Base-by-base conservation (phyloP, 2,113 vertebrate genomes). In the Orcinus orca region DNA sequence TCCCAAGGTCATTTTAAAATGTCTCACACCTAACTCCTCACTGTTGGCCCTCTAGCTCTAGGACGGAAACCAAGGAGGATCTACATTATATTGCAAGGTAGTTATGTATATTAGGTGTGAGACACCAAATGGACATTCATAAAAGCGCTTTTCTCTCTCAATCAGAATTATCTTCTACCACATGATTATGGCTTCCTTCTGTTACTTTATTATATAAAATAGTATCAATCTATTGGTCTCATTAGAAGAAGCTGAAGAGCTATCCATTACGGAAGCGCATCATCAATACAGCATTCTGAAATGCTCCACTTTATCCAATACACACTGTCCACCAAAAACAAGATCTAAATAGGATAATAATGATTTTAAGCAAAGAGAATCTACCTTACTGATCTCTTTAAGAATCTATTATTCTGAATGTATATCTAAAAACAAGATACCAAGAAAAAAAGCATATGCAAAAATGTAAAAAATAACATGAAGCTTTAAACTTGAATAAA, bases 401-500 rank as follows among this genome's bases (percentile, higher is more conserved):
- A 81, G 73, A 81, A 95, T 90, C 88, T 76, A 71, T 47, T 83
- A 96, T 86, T 91, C 21, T 74, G 89, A 86, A 92, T 11, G 4
- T 92, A 85, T 17, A 95, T 55, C 67, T 92, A 50, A 88, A 94
- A 97, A 53, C 3, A 79, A 92, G 3, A 89, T 15, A 58, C 1
- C 13, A 92, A 83, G 73, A 6, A 47, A 41, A 71, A 89, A 95
- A 88, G 9, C 12, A 79, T 15, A 44, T 7, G 62, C 11, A 90
- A 84, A 88, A 73, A 93, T 38, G 53, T 85, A 55, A 88, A 95
- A 85, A 41, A 63, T 71, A 60, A 93, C 14, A 81, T 33, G 20
- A 93, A 60, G 38, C 38, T 90, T 96, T 86, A 88, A 93, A 92
- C n/a, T 63, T 92, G 10, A 91, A 88, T n/a, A 95, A 92, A 95